phyloP scores from a whole-genome alignment of 2,113 vertebrate genomes.

The Synodontis membranacea region DNA sequence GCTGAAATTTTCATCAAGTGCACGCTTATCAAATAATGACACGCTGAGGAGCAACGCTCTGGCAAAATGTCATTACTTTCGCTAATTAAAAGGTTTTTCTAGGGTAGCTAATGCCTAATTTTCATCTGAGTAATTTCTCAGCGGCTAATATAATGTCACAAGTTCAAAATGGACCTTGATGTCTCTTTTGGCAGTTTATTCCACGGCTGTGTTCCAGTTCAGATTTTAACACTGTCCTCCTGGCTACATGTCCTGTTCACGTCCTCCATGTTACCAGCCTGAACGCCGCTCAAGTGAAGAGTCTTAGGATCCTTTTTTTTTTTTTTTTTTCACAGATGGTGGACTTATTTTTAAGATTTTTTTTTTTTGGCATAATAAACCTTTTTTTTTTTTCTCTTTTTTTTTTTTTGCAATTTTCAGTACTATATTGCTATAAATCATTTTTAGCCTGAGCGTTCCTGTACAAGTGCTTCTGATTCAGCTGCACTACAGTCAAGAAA shows the following conservation, averaged over 20 bases:
- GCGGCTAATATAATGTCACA: conserved; percentile 5
- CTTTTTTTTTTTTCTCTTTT: too few species aligned
- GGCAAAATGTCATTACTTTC: conserved; percentile 67
- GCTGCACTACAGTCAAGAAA: too few species aligned
- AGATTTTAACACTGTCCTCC: background rate
- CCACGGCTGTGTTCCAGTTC: background rate
- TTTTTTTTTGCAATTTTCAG: too few species aligned
- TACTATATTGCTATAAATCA: too few species aligned
- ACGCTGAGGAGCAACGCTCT: conserved; percentile 69
- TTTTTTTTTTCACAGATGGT: too few species aligned
- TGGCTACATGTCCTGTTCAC: background rate
- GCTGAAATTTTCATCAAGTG: conserved; percentile 79
- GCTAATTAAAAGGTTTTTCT: conserved; percentile 68
- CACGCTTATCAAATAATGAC: conserved; percentile 79
- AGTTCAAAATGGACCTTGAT: background rate
- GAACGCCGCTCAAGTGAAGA: background rate
- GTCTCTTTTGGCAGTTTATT: background rate
- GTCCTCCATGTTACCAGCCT: too few species aligned
- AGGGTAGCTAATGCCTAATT: conserved; percentile 63
- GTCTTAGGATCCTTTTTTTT: background rate
- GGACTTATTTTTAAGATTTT: too few species aligned
- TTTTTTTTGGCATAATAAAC: too few species aligned
- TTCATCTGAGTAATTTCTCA: conserved; percentile 31
- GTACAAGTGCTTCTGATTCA: too few species aligned
- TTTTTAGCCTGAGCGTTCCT: too few species aligned